Evolutionary conservation across 2,113 vertebrate species (phyloP).

Genomic region (human (Homo sapiens)): DNA sequence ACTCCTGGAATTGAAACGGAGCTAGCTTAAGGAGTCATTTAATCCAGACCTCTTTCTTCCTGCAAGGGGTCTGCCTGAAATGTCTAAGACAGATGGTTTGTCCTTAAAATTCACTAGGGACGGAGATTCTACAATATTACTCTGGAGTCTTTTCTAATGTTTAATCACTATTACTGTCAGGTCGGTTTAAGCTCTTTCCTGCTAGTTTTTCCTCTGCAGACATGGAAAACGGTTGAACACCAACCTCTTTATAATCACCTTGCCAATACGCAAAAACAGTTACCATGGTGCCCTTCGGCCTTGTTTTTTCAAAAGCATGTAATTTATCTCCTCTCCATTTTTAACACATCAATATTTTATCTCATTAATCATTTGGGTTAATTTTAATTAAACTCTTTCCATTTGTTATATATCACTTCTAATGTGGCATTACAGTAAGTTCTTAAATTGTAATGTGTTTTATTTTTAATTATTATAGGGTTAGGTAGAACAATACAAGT

Average conservation of each 20-base stretch:
- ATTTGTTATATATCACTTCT: conserved; percentile 22
- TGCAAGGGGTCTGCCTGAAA: conserved; percentile 48
- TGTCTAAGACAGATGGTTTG: conserved; percentile 71
- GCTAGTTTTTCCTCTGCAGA: conserved; percentile 61
- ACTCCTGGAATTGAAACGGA: conserved; percentile 61
- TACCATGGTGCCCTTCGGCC: conserved; percentile 22
- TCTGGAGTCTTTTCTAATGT: conserved; percentile 71
- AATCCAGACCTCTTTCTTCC: conserved; percentile 56
- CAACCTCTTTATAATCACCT: conserved; percentile 55
- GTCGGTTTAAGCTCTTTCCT: conserved; percentile 70
- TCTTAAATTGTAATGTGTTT: neutral
- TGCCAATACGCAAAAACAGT: neutral
- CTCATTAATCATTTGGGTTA: conserved; percentile 19
- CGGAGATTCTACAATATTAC: conserved; percentile 65
- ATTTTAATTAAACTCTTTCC: conserved; percentile 47
- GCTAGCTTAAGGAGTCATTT: conserved; percentile 57
- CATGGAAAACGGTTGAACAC: conserved; percentile 39
- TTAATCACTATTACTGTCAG: conserved; percentile 77
- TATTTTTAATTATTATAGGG: neutral
- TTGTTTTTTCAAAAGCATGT: neutral
- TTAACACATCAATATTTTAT: conserved; percentile 44
- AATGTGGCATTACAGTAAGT: neutral
- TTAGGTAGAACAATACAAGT: neutral
- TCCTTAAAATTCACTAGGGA: conserved; percentile 73
- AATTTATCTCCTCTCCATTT: conserved; percentile 42